phyloP scores from a whole-genome alignment of 2,888 invertebrate species.

The Hirtodrosophila confusa region DNA sequence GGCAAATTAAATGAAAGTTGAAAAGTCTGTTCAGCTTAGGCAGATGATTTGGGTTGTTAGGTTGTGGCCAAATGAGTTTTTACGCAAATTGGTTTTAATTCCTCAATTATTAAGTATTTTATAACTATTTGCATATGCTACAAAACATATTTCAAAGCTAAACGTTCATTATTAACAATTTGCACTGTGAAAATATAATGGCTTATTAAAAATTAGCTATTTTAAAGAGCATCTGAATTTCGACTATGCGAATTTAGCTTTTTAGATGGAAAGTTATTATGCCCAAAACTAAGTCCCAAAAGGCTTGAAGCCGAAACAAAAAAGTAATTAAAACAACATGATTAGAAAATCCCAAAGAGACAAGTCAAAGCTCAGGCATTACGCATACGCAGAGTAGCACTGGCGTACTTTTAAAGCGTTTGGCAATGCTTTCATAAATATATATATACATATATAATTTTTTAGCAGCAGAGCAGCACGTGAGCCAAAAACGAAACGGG shows the following conservation, averaged over 20 bases:
- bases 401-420: constrained; percentile 29
- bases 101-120: too few relatives aligned
- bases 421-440: constrained; percentile 23
- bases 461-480: constrained; percentile 55
- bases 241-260: not conserved
- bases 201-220: too few relatives aligned
- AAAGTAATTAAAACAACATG: constrained; percentile 35
- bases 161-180: not conserved
- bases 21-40: not conserved
- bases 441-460: not conserved
- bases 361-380: constrained; percentile 9
- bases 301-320: constrained; percentile 6
- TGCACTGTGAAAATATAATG: too few relatives aligned
- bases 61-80: not conserved
- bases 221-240: not conserved
- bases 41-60: not conserved
- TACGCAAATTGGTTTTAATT: too few relatives aligned
- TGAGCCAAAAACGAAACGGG: constrained; percentile 52
- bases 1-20: constrained; percentile 6
- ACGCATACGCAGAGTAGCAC: constrained; percentile 42
- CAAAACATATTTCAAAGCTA: not conserved
- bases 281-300: not conserved
- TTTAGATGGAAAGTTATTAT: not conserved
- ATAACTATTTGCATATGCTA: too few relatives aligned
- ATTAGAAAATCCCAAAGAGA: constrained; percentile 20